Conservation (phyloP, 1,140 invertebrate genomes). For the Gryllus bimaculatus region DNA sequence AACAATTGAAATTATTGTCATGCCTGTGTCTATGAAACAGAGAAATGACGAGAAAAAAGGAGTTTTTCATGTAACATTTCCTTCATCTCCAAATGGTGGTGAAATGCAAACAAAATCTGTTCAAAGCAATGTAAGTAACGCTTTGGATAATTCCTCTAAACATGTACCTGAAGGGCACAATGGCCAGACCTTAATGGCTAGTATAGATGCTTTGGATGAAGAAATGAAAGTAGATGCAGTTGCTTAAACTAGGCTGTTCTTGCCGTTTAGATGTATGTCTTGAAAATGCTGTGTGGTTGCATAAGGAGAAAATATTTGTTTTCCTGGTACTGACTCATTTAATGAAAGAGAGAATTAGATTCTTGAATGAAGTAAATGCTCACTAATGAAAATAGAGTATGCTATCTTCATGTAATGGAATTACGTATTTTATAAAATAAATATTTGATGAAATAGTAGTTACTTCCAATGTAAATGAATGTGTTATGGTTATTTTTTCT, state of each 20-base stretch:
- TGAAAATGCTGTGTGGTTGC: neutral
- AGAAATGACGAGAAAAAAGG: neutral
- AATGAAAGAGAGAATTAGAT: neutral
- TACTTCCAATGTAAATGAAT: neutral
- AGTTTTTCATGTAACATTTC: constrained; percentile 12
- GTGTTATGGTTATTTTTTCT: neutral
- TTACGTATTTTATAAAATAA: neutral
- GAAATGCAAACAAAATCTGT: neutral
- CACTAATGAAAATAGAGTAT: neutral
- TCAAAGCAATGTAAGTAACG: neutral
- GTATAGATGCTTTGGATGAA: neutral
- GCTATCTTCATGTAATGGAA: neutral
- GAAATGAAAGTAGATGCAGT: no score
- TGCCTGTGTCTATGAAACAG: constrained; percentile 15
- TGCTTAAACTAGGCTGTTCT: no score
- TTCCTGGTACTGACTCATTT: neutral
- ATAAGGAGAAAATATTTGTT: neutral
- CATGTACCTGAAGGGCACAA: neutral
- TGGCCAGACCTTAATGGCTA: neutral
- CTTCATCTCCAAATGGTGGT: neutral
- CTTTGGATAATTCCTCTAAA: neutral
- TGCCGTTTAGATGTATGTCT: no score
- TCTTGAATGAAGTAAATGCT: neutral
- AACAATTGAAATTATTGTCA: constrained; percentile 21
- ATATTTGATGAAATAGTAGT: neutral